phyloP scores from a whole-genome alignment of 2,113 vertebrate species.

The Engystomops pustulosus region DNA sequence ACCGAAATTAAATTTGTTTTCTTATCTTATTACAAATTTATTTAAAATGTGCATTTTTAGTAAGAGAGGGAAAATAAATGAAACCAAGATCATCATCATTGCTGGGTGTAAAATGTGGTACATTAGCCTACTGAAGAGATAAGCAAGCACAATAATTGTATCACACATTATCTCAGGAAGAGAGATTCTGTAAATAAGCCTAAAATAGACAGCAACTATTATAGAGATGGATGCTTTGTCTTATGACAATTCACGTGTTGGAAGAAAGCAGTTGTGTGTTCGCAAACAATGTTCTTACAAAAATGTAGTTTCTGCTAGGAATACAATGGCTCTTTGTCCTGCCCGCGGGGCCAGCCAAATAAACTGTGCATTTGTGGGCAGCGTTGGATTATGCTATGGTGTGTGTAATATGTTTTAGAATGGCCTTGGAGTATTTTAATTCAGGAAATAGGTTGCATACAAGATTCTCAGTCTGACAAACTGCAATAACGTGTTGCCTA shows the following conservation, averaged over 20 bases:
- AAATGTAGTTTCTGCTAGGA: background rate
- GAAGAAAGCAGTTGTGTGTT: background rate
- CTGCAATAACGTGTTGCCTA: background rate
- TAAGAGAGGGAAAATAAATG: background rate
- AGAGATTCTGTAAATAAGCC: background rate
- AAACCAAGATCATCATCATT: slow-evolving; percentile 13
- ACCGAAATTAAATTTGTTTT: slow-evolving; percentile 31
- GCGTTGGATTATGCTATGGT: background rate
- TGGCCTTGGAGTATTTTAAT: background rate
- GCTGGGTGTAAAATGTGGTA: slow-evolving; percentile 28
- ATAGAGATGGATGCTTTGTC: background rate
- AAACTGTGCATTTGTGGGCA: background rate
- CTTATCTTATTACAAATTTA: slow-evolving; percentile 29
- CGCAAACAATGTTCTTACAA: background rate
- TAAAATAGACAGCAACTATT: background rate
- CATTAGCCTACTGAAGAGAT: background rate
- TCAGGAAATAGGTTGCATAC: background rate
- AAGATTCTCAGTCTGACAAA: background rate
- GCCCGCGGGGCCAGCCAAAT: too few relatives aligned
- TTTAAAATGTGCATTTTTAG: slow-evolving; percentile 21
- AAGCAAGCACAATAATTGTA: slow-evolving; percentile 4
- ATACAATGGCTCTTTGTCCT: background rate
- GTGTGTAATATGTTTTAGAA: background rate
- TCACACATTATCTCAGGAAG: background rate
- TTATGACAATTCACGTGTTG: background rate